Evolutionary conservation across 2,888 invertebrate species (phyloP).

Genomic region (Pseudococcus jackbeardsleyi): DNA sequence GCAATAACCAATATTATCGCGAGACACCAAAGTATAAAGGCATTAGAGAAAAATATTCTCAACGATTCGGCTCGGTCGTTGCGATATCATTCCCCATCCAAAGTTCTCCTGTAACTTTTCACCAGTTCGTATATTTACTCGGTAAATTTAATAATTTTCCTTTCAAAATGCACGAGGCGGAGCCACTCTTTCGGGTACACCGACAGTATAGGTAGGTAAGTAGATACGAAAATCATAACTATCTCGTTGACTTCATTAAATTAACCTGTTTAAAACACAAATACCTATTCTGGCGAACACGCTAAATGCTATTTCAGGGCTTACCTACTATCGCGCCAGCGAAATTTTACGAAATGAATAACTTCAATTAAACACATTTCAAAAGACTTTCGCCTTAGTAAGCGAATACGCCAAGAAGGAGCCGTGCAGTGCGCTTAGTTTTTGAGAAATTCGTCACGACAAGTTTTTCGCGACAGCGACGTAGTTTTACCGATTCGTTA

Average conservation of each 20-base stretch:
- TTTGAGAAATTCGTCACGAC: constrained; percentile 37
- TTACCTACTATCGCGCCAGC: constrained; percentile 5
- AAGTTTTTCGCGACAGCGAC: constrained; percentile 1
- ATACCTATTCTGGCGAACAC: constrained; percentile 23
- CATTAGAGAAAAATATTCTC: background rate
- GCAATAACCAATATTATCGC: background rate
- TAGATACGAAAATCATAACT: constrained; percentile 43
- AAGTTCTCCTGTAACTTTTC: constrained; percentile 18
- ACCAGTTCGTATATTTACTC: constrained; percentile 51
- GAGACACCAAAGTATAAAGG: background rate
- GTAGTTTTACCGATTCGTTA: constrained; percentile 17
- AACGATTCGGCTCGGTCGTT: background rate
- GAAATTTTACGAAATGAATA: constrained; percentile 36
- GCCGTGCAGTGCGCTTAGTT: background rate
- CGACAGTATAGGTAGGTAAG: background rate
- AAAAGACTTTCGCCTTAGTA: constrained; percentile 48
- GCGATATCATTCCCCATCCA: constrained; percentile 2
- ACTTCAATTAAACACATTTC: constrained; percentile 57
- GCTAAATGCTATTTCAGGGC: constrained; percentile 35
- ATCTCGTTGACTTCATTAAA: constrained; percentile 49
- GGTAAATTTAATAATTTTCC: constrained; percentile 51
- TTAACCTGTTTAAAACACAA: constrained; percentile 46
- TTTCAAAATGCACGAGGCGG: background rate
- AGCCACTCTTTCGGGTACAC: background rate
- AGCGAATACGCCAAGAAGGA: background rate